A percentile compares a stretch with the other conserved stretches of the same genome.
These are phyloP conservation scores for Stichopus chloronotus DNA, from an alignment of 35 echinoderm and acorn worm genomes.

Conservation along the genomic window DNA sequence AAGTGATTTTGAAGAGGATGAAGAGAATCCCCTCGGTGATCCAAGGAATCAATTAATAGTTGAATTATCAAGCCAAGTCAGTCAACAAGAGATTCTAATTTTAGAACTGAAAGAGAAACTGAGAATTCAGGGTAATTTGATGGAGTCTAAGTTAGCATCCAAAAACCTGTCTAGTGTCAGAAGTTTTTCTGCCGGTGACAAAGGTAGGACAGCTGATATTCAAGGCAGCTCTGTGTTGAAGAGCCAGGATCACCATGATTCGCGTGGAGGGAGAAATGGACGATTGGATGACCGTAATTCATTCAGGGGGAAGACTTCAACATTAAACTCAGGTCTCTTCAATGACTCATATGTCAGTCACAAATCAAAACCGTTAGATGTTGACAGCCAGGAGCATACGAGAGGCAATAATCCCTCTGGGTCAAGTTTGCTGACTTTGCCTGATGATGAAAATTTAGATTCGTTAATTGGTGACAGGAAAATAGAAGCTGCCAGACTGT, in stretches of 20 bases:
- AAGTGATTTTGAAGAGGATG: background rate
- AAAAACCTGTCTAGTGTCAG: background rate
- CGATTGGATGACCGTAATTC: background rate
- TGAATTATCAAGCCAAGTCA: slow-evolving; percentile 37
- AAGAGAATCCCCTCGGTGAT: background rate
- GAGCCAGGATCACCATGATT: background rate
- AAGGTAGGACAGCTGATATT: background rate
- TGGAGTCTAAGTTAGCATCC: background rate
- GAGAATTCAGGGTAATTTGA: background rate
- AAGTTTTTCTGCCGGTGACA: background rate
- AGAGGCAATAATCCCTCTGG: background rate
- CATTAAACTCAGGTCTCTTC: background rate
- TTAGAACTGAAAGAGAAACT: slow-evolving; percentile 48
- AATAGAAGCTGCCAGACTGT: background rate
- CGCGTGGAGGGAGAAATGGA: background rate
- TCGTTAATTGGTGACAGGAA: background rate
- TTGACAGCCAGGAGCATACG: background rate
- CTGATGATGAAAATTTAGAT: background rate
- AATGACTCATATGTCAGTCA: background rate
- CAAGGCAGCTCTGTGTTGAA: background rate
- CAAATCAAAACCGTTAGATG: background rate
- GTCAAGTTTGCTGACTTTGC: background rate
- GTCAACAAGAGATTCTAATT: slow-evolving; percentile 31
- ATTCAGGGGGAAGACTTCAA: background rate
- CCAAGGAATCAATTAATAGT: slow-evolving; percentile 45